phyloP scores from a whole-genome alignment of 2,888 invertebrate species.

The Chalcis sispes region DNA sequence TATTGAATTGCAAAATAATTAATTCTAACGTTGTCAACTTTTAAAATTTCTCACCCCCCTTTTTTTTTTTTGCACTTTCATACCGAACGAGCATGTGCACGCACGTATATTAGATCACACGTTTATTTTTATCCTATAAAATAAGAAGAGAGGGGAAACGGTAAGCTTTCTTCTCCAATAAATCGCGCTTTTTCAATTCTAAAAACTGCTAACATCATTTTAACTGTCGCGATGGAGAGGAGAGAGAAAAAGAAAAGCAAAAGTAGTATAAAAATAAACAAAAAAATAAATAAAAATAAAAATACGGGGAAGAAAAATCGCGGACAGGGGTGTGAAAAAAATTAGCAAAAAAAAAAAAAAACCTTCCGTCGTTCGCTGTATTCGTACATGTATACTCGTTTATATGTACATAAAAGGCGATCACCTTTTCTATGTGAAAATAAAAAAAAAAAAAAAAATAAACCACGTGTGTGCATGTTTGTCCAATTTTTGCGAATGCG shows the following conservation, averaged over 20 bases:
- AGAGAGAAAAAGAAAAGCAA: constrained; percentile 36
- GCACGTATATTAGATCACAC: constrained; percentile 11
- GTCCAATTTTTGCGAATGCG: constrained; percentile 52
- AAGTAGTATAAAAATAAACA: no score
- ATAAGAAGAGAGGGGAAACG: constrained; percentile 6
- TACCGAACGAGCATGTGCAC: constrained; percentile 2
- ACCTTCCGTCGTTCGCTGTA: constrained; percentile 54
- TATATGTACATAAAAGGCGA: constrained; percentile 57
- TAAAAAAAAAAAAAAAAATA: constrained; percentile 40
- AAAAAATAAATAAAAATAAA: neutral
- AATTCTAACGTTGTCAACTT: neutral
- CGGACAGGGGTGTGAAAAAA: constrained; percentile 30
- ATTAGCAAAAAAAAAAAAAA: constrained; percentile 44
- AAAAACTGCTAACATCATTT: no score
- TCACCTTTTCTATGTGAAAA: constrained; percentile 56
- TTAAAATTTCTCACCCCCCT: neutral
- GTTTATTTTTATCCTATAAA: constrained; percentile 12
- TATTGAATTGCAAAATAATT: neutral
- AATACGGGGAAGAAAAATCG: neutral
- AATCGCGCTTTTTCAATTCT: constrained; percentile 11
- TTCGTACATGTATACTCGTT: constrained; percentile 57
- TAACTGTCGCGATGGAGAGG: neutral
- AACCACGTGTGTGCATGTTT: constrained; percentile 52
- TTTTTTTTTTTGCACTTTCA: constrained; percentile 13
- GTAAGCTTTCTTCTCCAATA: neutral